Percentiles rank a stretch among this genome's conserved stretches.
Evolutionary conservation across 2,888 invertebrate genomes (phyloP).

Genomic region (Troilus luridus): DNA sequence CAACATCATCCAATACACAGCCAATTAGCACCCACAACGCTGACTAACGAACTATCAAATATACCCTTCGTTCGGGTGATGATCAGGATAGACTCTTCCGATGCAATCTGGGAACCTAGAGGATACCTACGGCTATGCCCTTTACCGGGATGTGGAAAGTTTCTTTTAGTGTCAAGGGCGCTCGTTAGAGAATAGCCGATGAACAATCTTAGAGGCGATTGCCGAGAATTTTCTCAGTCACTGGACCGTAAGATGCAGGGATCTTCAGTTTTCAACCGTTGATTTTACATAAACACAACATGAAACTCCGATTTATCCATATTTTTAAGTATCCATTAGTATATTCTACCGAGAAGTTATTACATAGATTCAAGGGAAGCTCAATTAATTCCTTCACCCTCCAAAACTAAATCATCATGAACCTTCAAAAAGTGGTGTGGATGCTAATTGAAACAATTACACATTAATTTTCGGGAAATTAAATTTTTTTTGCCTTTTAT

Average conservation of each 20-base stretch:
- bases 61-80: neutral
- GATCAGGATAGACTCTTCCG: neutral
- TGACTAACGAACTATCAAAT: constrained; percentile 11
- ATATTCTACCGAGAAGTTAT: neutral
- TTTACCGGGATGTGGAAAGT: constrained; percentile 14
- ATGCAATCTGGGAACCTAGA: neutral
- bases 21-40: neutral
- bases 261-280: neutral
- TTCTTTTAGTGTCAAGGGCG: constrained; percentile 38
- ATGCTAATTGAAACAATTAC: too few relatives aligned
- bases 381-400: too few relatives aligned
- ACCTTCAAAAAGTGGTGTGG: too few relatives aligned
- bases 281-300: neutral
- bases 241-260: constrained; percentile 27
- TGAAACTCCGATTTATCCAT: neutral
- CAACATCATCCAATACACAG: neutral
- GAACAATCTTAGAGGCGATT: constrained; percentile 25
- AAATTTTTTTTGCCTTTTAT: too few relatives aligned
- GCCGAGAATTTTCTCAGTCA: constrained; percentile 24
- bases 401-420: too few relatives aligned
- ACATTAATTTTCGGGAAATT: too few relatives aligned
- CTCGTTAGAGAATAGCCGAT: neutral
- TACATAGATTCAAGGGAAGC: too few relatives aligned
- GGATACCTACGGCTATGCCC: neutral
- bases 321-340: neutral